Evolutionary conservation across 2,797 vertebrate genomes (phyloP).

Genomic region (Leptatherina wallacei): DNA sequence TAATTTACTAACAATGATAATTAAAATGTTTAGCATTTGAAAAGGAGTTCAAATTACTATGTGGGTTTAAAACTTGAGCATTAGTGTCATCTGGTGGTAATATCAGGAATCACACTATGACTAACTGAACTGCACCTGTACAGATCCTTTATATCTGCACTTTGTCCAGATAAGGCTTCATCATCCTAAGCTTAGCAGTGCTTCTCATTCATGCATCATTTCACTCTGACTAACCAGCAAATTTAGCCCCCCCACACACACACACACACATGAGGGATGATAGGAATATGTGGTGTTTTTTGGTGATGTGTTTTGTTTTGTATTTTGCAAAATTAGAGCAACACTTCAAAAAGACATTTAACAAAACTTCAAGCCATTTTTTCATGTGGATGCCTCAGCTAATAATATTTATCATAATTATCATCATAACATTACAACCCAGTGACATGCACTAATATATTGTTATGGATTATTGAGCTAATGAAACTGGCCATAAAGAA

Average conservation of each 20-base stretch:
- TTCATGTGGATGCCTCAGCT: no score
- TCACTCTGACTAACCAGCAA: slow-evolving; percentile 9
- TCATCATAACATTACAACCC: no score
- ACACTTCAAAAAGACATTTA: no score
- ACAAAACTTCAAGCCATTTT: no score
- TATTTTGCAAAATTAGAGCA: no score
- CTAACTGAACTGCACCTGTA: not conserved
- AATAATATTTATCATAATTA: no score
- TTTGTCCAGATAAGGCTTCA: not conserved
- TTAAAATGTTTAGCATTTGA: not conserved
- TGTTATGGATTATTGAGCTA: no score
- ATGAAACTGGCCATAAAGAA: no score
- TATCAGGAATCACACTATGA: slow-evolving; percentile 10
- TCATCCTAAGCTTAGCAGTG: slow-evolving; percentile 10
- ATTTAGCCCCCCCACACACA: not conserved
- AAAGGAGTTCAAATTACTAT: not conserved
- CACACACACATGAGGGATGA: no score
- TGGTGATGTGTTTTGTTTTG: no score
- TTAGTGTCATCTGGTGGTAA: slow-evolving; percentile 19
- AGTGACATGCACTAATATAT: no score
- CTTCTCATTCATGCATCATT: not conserved
- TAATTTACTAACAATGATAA: not conserved
- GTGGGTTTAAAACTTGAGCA: not conserved
- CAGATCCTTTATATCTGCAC: not conserved
- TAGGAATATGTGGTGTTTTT: no score